phyloP scores from a whole-genome alignment of 2,797 vertebrate species.

The Percopsis omiscomaycus region DNA sequence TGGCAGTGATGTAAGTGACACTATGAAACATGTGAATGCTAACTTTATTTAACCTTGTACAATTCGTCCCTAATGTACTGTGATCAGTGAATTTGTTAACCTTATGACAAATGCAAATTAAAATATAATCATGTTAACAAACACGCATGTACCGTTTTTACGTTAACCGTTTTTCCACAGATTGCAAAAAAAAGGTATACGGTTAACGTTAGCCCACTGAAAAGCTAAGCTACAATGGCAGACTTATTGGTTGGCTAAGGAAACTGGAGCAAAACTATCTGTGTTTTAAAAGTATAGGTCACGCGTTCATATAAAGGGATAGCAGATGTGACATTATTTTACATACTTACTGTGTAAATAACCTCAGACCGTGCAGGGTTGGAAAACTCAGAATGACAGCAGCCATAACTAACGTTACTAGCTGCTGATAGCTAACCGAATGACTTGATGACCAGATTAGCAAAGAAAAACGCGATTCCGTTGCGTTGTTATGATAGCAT shows the following conservation, averaged over 20 bases:
- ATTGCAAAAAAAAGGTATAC: neutral
- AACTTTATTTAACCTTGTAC: conserved; percentile 67
- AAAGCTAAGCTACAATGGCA: neutral
- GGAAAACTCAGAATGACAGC: conserved; percentile 72
- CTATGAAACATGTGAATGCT: neutral
- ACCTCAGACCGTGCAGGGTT: conserved; percentile 60
- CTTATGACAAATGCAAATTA: neutral
- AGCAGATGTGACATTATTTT: neutral
- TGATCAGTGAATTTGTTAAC: no score
- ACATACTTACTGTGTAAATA: conserved; percentile 74
- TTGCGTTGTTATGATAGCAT: neutral
- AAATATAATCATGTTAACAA: neutral
- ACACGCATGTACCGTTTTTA: no score
- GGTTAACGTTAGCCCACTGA: no score
- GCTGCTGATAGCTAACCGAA: conserved; percentile 33
- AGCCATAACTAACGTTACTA: conserved; percentile 60
- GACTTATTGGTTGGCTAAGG: no score
- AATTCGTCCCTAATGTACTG: no score
- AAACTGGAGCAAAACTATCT: no score
- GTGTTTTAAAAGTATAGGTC: no score
- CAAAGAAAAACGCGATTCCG: conserved; percentile 32
- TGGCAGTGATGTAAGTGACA: no score
- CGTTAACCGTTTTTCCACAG: neutral
- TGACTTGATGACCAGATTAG: neutral
- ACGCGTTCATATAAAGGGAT: neutral